Conservation (phyloP, 2,888 invertebrate genomes). For the Vesta saturnalis region DNA sequence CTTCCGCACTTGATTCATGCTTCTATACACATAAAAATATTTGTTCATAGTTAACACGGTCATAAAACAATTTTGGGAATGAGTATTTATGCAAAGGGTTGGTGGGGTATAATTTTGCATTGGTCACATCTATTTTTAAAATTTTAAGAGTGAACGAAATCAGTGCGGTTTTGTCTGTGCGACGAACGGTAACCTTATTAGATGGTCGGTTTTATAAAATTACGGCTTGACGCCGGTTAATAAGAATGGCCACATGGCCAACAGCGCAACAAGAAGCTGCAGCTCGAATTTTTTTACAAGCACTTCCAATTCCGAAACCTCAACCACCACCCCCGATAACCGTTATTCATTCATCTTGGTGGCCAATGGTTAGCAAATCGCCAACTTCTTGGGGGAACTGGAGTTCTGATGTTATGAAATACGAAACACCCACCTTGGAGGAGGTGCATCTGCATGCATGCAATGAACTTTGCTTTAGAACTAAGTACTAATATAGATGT, state of each 20-base stretch:
- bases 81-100: background rate
- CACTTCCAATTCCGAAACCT: conserved; percentile 48
- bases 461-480: background rate
- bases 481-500: background rate
- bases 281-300: conserved; percentile 63
- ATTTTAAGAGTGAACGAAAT: conserved; percentile 16
- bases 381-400: conserved; percentile 37
- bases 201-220: conserved; percentile 38
- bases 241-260: conserved; percentile 59
- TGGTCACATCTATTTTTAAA: conserved; percentile 31
- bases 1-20: background rate
- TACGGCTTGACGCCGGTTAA: conserved; percentile 31
- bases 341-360: conserved; percentile 53
- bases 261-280: conserved; percentile 65
- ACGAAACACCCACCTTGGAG: conserved; percentile 42
- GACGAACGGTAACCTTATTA: conserved; percentile 32
- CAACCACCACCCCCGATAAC: conserved; percentile 47
- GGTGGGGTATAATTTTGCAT: conserved; percentile 27
- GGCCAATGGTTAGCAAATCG: conserved; percentile 61
- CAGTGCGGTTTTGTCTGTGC: conserved; percentile 43
- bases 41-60: background rate
- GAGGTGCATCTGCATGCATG: conserved; percentile 21
- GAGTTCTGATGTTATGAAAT: conserved; percentile 26
- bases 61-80: background rate
- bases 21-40: background rate